Base-by-base conservation (phyloP, 2,888 invertebrate genomes). In the Sphaeridia pumilis region DNA sequence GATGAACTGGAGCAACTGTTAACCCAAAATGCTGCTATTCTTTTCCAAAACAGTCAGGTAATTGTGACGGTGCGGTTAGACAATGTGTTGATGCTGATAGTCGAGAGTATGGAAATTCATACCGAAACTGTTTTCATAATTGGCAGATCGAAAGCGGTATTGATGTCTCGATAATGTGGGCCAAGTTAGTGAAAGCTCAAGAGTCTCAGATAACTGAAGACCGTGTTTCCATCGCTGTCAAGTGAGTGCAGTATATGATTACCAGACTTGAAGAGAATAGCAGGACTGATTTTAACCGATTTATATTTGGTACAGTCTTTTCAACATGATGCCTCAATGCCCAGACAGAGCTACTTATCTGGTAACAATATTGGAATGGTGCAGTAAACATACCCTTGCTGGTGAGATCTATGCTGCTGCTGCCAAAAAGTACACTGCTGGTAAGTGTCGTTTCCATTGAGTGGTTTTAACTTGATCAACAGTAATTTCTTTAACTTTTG, bases 81-180 rank as follows among this genome's bases (percentile, higher is more conserved):
- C 26, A 2, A 22, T 17, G 26, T 36, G 43, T 35, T 28, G 31
- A 50, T 44, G 44, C 14, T 42, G 38, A 3, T 27, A 17, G 31
- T 31, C 10, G 31, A n/a, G n/a, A n/a, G 17, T n/a, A 51, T 36
- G 21, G 2, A 31, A 3, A 14, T 42, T 27, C 4, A 10, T 31
- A 34, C 20, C 22, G 2, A 26, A 21, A 22, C 22, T 36, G 20
- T 24, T 26, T 45, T 49, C 24, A 36, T 24, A 3, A 26, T 20
- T 20, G 14, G 25, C 46, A 63, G 59, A 43, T 58, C 48, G 64
- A 64, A 55, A 62, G 62, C 54, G 64, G 64, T 3, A 56, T 58
- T 57, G 64, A 64, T 42, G 61, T 64, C 24, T 59, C 60, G 10
- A 59, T 62, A 21, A 62, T 64, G 58, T 42, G 62, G 38, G 52